Percentiles rank a stretch among this genome's conserved stretches.
phyloP scores from a whole-genome alignment of 2,888 invertebrate species.

The Aleiodes alternator region DNA sequence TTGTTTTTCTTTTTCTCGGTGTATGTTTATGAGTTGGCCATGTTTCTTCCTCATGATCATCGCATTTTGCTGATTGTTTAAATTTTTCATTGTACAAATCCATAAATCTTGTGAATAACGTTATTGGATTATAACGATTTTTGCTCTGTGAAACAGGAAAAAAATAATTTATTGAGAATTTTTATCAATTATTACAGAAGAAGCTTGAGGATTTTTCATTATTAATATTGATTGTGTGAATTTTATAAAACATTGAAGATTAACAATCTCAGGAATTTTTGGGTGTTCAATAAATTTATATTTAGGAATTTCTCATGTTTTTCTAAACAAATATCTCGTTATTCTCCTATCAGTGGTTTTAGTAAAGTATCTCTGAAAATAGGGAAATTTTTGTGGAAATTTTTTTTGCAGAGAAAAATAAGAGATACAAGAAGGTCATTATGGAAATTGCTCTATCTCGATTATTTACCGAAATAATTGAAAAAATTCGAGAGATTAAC shows the following conservation, averaged over 20 bases:
- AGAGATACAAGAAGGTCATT: no score
- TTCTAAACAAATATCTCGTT: neutral
- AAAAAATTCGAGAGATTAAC: neutral
- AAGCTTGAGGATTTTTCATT: no score
- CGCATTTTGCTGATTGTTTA: neutral
- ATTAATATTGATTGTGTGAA: no score
- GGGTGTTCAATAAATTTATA: no score
- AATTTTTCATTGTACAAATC: constrained; percentile 22
- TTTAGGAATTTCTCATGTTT: no score
- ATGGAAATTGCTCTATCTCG: neutral
- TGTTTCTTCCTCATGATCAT: neutral
- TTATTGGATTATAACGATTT: constrained; percentile 36
- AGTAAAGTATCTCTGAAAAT: neutral
- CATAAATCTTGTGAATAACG: constrained; percentile 23
- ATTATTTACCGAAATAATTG: neutral
- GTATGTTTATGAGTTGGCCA: constrained; percentile 1
- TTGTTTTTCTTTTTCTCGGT: constrained; percentile 2
- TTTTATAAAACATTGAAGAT: no score
- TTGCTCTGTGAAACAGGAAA: constrained; percentile 17
- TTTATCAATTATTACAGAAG: neutral
- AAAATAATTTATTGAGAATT: neutral
- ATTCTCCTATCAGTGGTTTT: neutral
- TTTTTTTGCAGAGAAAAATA: no score
- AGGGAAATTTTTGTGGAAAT: no score
- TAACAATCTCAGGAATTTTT: no score